Base-by-base conservation (phyloP, 1,140 invertebrate species). In the Ephestia elutella region DNA sequence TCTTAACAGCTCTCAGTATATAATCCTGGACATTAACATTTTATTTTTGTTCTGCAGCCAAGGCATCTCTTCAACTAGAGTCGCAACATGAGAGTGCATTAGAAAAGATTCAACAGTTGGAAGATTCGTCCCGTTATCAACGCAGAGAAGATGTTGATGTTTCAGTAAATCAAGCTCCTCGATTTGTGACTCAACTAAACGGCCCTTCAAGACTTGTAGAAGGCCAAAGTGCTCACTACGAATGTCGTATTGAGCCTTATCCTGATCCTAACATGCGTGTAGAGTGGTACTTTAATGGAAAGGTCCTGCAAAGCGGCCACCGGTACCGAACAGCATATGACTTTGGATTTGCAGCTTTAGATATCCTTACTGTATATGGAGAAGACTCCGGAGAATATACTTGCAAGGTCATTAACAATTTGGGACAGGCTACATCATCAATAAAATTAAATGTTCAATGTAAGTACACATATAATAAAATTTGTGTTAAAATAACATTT, bases 371-470 rank as follows among this genome's bases (percentile, higher is more conserved):
- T 48, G 96, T 97, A 1, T 98, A 98, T 82, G 95, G 94, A 17
- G 97, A 98, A 90, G 97, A 99, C 87, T 95, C 94, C 63, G 97
- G 97, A 32, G 95, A 96, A 78, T 98, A 98, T 77, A 95, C 95
- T 8, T 98, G 96, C 80, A 92, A 92, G 73, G 96, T 96, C 48
- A 95, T 95, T 25, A 99, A 99, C 81, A 94, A 92, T 78, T 90
- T 95, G 66, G 96, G 96, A 57, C 92, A 94, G 84, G 95, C 95
- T 2, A 87, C 92, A 51, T 97, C 95, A 30, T 94, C 94, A 0
- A 94, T 97, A 63, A 93, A 92, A 64, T 90, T 97, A 35, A 92
- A 92, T 68, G 95, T 97, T 0, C 93, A 95, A 90, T 94, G 94
- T 95, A 91, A 93, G 92, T 93, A 72, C 13, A 20, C 1, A 3